Evolutionary conservation across 2,113 vertebrate genomes (phyloP).

Genomic region (Cathartes aura): DNA sequence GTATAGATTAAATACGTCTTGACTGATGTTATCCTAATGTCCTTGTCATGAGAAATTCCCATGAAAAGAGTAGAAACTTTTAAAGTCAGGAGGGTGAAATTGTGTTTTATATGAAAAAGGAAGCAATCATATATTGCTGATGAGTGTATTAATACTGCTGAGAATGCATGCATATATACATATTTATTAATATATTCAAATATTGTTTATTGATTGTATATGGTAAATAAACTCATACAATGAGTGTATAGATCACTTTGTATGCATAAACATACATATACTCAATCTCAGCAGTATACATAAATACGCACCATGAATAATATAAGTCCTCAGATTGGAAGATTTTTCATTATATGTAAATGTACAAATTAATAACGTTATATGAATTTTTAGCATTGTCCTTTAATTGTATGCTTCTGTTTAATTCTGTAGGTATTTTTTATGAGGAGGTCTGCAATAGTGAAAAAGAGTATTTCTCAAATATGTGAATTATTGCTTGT

Average conservation of each 20-base stretch:
- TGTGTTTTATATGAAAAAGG: neutral
- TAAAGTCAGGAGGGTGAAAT: constrained; percentile 23
- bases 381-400: neutral
- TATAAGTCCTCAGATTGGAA: neutral
- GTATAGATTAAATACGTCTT: neutral
- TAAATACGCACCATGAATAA: neutral
- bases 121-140: constrained; percentile 26
- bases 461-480: neutral
- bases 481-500: neutral
- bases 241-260: neutral
- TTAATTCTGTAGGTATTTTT: neutral
- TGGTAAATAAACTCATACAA: constrained; percentile 2
- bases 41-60: neutral
- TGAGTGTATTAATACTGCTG: constrained; percentile 21
- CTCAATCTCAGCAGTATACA: neutral
- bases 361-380: neutral
- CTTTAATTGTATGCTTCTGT: neutral
- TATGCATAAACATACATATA: neutral
- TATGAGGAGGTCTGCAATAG: neutral
- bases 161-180: constrained; percentile 3
- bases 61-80: neutral
- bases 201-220: constrained; percentile 30
- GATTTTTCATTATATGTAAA: neutral
- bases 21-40: neutral
- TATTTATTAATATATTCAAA: constrained; percentile 31